A percentile compares a stretch with the other conserved stretches of the same genome.
phyloP scores from a whole-genome alignment of 2,797 vertebrate genomes.

The Cygnus olor region DNA sequence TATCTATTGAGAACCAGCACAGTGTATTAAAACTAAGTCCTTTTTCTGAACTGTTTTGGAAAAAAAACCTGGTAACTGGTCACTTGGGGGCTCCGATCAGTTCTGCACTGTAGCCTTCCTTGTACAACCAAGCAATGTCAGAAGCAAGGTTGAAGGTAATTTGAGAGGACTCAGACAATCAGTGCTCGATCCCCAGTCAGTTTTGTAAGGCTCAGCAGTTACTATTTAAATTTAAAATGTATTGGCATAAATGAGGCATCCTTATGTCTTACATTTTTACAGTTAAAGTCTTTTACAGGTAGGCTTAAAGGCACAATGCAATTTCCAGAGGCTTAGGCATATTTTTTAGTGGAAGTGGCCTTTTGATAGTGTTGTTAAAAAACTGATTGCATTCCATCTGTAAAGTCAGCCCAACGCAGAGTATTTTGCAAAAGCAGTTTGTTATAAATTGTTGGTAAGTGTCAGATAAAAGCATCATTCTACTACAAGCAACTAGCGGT shows the following conservation, averaged over 20 bases:
- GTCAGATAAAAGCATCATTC: slow-evolving; percentile 5
- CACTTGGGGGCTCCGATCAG: accelerated
- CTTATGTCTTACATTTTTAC: background rate
- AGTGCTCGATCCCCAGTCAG: background rate
- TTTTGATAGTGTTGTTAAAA: background rate
- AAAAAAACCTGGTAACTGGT: background rate
- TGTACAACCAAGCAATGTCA: background rate
- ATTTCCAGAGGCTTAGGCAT: background rate
- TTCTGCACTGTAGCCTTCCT: accelerated
- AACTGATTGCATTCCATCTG: background rate
- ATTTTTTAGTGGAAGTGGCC: background rate
- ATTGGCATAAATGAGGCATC: background rate
- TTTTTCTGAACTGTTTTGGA: background rate
- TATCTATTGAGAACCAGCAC: background rate
- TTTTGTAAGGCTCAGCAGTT: slow-evolving; percentile 20
- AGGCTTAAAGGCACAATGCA: background rate
- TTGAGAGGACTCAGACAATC: background rate
- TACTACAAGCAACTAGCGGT: background rate
- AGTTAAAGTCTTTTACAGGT: background rate
- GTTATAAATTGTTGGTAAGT: background rate
- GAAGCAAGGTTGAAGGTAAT: slow-evolving; percentile 31
- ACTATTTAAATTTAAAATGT: background rate
- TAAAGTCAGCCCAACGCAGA: background rate
- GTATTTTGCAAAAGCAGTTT: background rate
- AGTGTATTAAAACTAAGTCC: background rate